These are phyloP conservation scores for Drusus annulatus DNA, from an alignment of 1,140 invertebrate species.

Conservation along the genomic window DNA sequence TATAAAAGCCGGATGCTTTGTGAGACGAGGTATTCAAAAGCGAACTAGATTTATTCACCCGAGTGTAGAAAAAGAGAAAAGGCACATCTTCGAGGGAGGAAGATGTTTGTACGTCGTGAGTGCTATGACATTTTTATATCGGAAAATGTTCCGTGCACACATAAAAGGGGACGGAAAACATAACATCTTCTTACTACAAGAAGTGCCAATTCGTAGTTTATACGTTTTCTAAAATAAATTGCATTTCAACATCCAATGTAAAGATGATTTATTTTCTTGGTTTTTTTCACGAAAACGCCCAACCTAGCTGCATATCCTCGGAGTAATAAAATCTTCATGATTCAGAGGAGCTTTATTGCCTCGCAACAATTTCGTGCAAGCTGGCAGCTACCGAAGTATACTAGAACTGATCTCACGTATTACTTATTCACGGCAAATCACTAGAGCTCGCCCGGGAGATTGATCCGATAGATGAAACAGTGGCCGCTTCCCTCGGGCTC, in stretches of 20 bases:
- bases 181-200: not conserved
- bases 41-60: slow-evolving; percentile 40
- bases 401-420: slow-evolving; percentile 32
- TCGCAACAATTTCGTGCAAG: slow-evolving; percentile 15
- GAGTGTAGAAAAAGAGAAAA: slow-evolving; percentile 27
- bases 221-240: too few relatives aligned
- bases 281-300: not conserved
- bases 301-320: not conserved
- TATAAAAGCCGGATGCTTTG: slow-evolving; percentile 31
- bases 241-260: too few relatives aligned
- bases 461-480: slow-evolving; percentile 53
- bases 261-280: too few relatives aligned
- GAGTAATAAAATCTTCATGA: slow-evolving; percentile 16
- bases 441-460: slow-evolving; percentile 45
- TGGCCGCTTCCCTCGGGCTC: slow-evolving; percentile 38
- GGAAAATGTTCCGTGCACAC: slow-evolving; percentile 3
- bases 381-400: not conserved
- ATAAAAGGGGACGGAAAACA: not conserved
- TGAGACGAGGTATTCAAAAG: slow-evolving; percentile 12
- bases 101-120: slow-evolving; percentile 25
- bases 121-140: slow-evolving; percentile 26
- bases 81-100: slow-evolving; percentile 4
- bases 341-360: slow-evolving; percentile 6
- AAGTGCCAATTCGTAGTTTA: too few relatives aligned
- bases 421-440: slow-evolving; percentile 52